Conservation (phyloP, 2,797 vertebrate species). For the Percopsis omiscomaycus region DNA sequence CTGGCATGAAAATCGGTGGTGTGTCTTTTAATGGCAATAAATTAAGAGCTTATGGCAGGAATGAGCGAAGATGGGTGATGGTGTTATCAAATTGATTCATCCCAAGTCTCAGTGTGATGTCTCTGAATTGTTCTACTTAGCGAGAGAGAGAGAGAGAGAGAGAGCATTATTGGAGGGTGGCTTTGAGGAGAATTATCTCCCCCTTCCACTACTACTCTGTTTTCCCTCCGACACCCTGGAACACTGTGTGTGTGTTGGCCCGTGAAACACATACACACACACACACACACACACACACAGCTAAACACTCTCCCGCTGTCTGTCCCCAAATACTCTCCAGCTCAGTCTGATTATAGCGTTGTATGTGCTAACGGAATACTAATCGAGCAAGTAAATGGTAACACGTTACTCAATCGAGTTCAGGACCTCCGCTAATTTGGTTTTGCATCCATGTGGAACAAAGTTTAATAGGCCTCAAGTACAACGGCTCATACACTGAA, state of each 20-base stretch:
- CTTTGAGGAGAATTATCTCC: slow-evolving; percentile 40
- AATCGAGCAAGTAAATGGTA: slow-evolving; percentile 71
- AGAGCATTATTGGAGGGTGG: slow-evolving; percentile 29
- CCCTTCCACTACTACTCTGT: slow-evolving; percentile 16
- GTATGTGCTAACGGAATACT: slow-evolving; percentile 58
- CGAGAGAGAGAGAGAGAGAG: slow-evolving; percentile 17
- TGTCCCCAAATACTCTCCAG: slow-evolving; percentile 30
- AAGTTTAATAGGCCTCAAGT: slow-evolving; percentile 57
- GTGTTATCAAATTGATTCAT: slow-evolving; percentile 54
- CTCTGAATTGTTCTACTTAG: slow-evolving; percentile 55
- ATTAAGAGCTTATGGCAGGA: slow-evolving; percentile 31
- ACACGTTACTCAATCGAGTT: slow-evolving; percentile 62
- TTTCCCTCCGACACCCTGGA: slow-evolving; percentile 23
- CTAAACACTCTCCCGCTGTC: not conserved
- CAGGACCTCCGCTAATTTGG: slow-evolving; percentile 68
- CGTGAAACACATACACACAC: slow-evolving; percentile 6
- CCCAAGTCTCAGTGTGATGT: slow-evolving; percentile 51
- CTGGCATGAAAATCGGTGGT: not conserved
- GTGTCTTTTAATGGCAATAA: slow-evolving; percentile 2
- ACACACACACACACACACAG: not conserved
- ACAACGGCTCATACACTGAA: slow-evolving; percentile 45
- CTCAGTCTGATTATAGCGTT: slow-evolving; percentile 48
- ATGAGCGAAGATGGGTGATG: slow-evolving; percentile 34
- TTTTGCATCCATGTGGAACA: slow-evolving; percentile 67
- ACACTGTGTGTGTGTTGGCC: slow-evolving; percentile 18